Percentiles rank a stretch among this genome's conserved stretches.
phyloP scores from a whole-genome alignment of 2,113 vertebrate species.

The Nerophis lumbriciformis region DNA sequence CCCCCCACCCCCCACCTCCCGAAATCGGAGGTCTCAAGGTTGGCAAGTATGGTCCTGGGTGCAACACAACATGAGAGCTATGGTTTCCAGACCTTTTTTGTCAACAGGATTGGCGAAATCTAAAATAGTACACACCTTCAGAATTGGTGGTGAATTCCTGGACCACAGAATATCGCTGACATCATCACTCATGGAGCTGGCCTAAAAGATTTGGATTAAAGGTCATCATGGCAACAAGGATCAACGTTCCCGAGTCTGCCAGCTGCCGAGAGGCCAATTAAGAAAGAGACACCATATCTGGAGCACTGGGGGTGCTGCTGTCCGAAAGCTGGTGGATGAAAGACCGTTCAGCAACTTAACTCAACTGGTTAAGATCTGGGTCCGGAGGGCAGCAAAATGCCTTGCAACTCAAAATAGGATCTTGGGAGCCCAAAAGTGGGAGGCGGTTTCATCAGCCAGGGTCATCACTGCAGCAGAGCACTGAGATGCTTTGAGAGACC shows the following conservation, averaged over 20 bases:
- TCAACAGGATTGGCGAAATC: slow-evolving; percentile 33
- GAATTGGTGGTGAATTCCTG: slow-evolving; percentile 21
- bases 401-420: not conserved
- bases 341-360: not conserved
- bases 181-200: slow-evolving; percentile 4
- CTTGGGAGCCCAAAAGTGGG: not conserved
- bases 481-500: not conserved
- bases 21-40: no score
- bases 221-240: slow-evolving; percentile 11
- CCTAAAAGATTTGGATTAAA: not conserved
- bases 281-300: not conserved
- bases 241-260: slow-evolving; percentile 8
- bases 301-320: not conserved
- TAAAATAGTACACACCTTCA: not conserved
- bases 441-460: not conserved
- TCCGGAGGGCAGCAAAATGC: slow-evolving; percentile 5
- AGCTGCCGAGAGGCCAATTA: slow-evolving; percentile 1
- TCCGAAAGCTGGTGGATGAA: not conserved
- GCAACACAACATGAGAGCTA: slow-evolving; percentile 20
- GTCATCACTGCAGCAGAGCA: not conserved
- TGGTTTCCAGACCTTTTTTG: slow-evolving; percentile 23
- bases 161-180: slow-evolving; percentile 2
- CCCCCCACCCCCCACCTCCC: no score
- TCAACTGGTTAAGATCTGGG: not conserved
- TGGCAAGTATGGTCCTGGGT: no score